phyloP scores from a whole-genome alignment of 2,888 invertebrate species.

The Coleophora deauratella region DNA sequence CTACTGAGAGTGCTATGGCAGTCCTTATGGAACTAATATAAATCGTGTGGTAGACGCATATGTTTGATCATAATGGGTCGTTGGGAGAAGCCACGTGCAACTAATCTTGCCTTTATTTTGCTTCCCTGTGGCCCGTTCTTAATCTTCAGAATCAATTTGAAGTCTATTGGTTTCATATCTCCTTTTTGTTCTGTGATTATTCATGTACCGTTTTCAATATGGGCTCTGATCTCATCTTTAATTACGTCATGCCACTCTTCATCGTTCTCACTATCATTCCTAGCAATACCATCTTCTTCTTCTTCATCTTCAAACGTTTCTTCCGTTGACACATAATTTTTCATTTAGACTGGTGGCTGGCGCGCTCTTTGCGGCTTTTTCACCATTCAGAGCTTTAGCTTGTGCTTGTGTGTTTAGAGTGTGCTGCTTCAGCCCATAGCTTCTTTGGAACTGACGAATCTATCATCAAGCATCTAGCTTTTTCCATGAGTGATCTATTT shows the following conservation, averaged over 20 bases:
- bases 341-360: neutral
- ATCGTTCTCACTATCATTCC: neutral
- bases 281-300: neutral
- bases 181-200: no score
- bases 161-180: no score
- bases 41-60: neutral
- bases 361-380: neutral
- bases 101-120: constrained; percentile 3
- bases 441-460: neutral
- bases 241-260: no score
- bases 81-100: no score
- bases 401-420: constrained; percentile 5
- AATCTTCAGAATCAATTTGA: no score
- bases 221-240: no score
- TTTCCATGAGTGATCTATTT: constrained; percentile 6
- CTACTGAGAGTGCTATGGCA: neutral
- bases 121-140: no score
- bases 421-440: constrained; percentile 9
- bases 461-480: constrained; percentile 6
- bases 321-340: neutral
- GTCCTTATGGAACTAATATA: neutral
- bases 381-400: neutral
- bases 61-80: neutral
- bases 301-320: constrained; percentile 5
- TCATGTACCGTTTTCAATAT: neutral